These are phyloP conservation scores for Caradrina kadenii DNA, from an alignment of 2,888 invertebrate species.

Conservation along the genomic window DNA sequence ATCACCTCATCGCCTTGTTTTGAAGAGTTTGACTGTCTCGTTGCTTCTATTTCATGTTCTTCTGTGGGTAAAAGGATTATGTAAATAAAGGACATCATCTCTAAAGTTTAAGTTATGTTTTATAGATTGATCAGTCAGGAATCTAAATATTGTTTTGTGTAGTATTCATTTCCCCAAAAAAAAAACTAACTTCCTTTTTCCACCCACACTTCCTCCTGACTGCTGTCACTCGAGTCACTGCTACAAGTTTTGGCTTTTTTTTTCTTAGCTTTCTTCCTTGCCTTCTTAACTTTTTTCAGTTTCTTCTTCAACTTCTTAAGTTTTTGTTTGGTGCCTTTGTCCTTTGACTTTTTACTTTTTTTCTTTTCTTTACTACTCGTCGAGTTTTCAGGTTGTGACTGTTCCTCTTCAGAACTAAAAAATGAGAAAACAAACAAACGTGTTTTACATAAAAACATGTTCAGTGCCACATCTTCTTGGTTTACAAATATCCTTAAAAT, in stretches of 20 bases:
- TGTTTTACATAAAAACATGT: too few species aligned
- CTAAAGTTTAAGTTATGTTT: too few species aligned
- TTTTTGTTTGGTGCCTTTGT: conserved; percentile 89
- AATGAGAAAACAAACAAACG: not conserved
- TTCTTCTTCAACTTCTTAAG: conserved; percentile 90
- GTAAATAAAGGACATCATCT: not conserved
- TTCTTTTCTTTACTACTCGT: conserved; percentile 85
- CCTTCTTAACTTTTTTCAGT: conserved; percentile 88
- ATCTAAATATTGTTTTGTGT: too few species aligned
- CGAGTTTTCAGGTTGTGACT: conserved; percentile 75
- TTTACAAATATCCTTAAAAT: too few species aligned
- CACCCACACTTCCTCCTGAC: conserved; percentile 92
- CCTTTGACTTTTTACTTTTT: conserved; percentile 85
- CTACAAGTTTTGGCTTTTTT: conserved; percentile 83
- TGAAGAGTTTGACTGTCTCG: conserved; percentile 29
- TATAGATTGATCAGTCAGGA: too few species aligned
- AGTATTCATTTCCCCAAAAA: too few species aligned
- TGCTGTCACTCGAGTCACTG: conserved; percentile 79
- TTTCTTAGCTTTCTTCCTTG: conserved; percentile 88
- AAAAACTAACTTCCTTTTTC: conserved; percentile 90
- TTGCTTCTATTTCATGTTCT: conserved; percentile 72
- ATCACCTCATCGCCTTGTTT: conserved; percentile 50
- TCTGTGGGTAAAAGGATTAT: conserved; percentile 63
- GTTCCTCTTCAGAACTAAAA: conserved; percentile 86
- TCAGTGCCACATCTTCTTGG: too few species aligned